A percentile compares a stretch with the other conserved stretches of the same genome.
These are phyloP conservation scores for Gopherus flavomarginatus DNA, from an alignment of 2,113 vertebrate genomes.

Conservation along the genomic window DNA sequence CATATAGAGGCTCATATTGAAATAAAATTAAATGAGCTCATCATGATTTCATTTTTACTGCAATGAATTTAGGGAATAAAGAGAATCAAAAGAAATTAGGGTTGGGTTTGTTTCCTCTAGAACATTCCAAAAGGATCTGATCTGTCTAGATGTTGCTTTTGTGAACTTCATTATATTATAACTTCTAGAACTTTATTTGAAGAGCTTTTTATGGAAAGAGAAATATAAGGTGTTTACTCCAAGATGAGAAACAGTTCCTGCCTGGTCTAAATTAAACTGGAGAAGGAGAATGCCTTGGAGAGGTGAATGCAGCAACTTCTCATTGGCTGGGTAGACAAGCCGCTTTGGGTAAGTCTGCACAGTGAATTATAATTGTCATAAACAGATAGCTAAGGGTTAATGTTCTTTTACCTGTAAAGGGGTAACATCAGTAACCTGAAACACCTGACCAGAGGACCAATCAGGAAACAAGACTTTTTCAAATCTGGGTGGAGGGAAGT, in stretches of 20 bases:
- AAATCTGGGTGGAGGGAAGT: too few relatives aligned
- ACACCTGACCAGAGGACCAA: too few relatives aligned
- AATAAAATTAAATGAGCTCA: conserved; percentile 54
- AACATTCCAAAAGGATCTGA: neutral
- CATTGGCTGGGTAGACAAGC: neutral
- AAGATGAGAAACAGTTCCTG: neutral
- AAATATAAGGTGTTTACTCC: too few relatives aligned
- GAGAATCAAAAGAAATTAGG: neutral
- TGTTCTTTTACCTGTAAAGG: too few relatives aligned
- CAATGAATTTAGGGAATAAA: neutral
- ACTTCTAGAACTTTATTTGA: neutral
- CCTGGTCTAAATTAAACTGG: neutral
- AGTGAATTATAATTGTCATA: neutral
- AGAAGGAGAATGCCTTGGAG: neutral
- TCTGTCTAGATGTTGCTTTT: neutral
- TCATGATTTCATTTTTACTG: conserved; percentile 39
- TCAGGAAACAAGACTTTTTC: too few relatives aligned
- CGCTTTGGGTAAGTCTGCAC: neutral
- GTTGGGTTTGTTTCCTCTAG: rapidly evolving
- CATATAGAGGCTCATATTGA: conserved; percentile 39
- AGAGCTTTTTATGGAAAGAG: neutral
- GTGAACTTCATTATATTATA: neutral
- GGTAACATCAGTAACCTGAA: too few relatives aligned
- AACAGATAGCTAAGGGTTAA: too few relatives aligned
- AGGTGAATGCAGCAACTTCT: neutral